Base-by-base conservation (phyloP, 1,140 invertebrate genomes). In the Apis dorsata region DNA sequence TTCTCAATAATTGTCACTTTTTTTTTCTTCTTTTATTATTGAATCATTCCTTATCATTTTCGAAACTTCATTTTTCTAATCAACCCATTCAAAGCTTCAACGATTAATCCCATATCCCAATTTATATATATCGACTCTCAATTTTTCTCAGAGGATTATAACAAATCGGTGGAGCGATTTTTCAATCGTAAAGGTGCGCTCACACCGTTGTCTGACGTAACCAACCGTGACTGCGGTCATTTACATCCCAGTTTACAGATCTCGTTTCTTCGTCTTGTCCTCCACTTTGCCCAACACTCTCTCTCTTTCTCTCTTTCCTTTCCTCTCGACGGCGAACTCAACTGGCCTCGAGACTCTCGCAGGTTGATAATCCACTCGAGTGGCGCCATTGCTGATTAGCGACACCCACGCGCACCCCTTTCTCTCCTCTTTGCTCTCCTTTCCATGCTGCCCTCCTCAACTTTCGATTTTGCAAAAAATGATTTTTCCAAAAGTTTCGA, bases 361-460 rank as follows among this genome's bases (percentile, higher is more conserved):
- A 88, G 85, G 82, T 88, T 85, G 82, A 75, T 86, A 73, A 86
- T 87, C 85, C 63, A 12, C 49, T 85, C 57, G 70, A 75, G 74
- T 86, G 87, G 88, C 88, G 88, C 87, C 88, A 51, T 79, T 66
- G 68, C 55, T 85, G 85, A 89, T 89, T 87, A 89, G 59, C 77
- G 60, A 79, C 87, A n/a, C 88, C 88, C 80, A 89, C 88, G 83
- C 68, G 51, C 66, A 70, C 78, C 77, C 72, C 71, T 68, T 84
- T 10, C 68, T 21, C 53, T 21, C 70, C 63, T 75, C 49, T 65
- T 70, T 59, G 28, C 15, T 34, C 24, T 72, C 60, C 0, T 78
- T 12, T 49, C 60, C 17, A 12, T 21, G 28, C n/a, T 49, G 44
- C 9, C 21, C 44, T 21, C 19, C 15, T 15, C 19, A 19, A 17